Base-by-base conservation (phyloP, 2,113 vertebrate species). In the Platysteira castanea region DNA sequence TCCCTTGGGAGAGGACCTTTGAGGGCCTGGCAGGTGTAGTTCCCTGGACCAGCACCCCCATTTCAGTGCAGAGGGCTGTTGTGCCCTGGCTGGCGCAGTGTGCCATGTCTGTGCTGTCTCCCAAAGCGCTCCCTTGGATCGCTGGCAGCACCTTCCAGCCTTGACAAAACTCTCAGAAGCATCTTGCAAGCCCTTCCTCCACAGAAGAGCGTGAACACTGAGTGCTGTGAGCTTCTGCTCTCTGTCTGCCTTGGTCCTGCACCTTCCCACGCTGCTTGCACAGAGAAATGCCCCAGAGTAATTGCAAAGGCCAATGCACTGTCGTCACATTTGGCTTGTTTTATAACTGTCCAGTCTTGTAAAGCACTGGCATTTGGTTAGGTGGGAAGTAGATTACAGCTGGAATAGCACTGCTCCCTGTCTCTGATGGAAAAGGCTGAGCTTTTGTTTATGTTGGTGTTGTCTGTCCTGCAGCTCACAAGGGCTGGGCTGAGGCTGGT, bases 91-190 rank as follows among this genome's bases (percentile, higher is more conserved):
- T 4, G 2, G 31, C 11, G 2, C 56, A 52, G 47, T 5, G 1
- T 69, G 41, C 37, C 26, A 6, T 30, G 17, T 14, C 74, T 33
- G 10, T 1, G 7, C 39, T 4, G 5, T 47, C 23, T 56, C 46
- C 21, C n/a, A 41, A 19, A 0, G 1, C 23, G 8, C 28, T 60
- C n/a, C 30, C 33, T 85, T 0, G 0, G 39, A 28, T 77, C 0
- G 0, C 61, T 73, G 41, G 73, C 63, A 85, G 31, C 33, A 61
- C 20, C 27, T 91, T 84, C 65, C 59, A 85, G 35, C 75, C 63
- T 90, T 67, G 24, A 80, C 26, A 83, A 88, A 93, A 81, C 50
- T 31, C 42, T 57, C 35, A 4, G 54, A 49, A 49, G 49, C 1
- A 0, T 65, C 74, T 76, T 76, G 33, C 37, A 59, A 76, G 67